A percentile compares a stretch with the other conserved stretches of the same genome.
phyloP scores from a whole-genome alignment of 2,113 vertebrate genomes.

The Eulemur rufifrons region DNA sequence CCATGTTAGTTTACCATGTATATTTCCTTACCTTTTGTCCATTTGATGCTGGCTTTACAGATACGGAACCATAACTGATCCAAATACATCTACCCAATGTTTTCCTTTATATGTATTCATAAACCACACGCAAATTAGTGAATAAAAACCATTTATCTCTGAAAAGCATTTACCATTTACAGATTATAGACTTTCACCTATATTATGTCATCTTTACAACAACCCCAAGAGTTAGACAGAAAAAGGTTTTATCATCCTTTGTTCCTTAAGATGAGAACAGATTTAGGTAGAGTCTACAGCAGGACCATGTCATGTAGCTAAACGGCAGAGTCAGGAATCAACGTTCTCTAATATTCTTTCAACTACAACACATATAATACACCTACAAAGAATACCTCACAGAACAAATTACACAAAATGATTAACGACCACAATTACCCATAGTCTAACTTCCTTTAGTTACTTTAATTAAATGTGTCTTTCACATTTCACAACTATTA shows the following conservation, averaged over 20 bases:
- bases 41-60: not conserved
- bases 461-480: not conserved
- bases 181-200: not conserved
- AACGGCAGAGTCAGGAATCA: not conserved
- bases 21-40: not conserved
- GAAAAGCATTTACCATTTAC: not conserved
- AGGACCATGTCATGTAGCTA: not conserved
- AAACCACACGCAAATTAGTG: conserved; percentile 1
- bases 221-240: not conserved
- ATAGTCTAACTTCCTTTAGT: not conserved
- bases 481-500: not conserved
- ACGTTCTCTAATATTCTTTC: not conserved
- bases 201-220: not conserved
- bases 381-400: not conserved
- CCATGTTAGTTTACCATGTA: not conserved
- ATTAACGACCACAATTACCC: not conserved
- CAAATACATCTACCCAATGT: not conserved
- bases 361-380: not conserved
- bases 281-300: not conserved
- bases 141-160: not conserved
- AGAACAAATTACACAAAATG: not conserved
- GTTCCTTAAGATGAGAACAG: not conserved
- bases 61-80: not conserved
- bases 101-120: not conserved
- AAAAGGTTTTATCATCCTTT: not conserved